phyloP scores from a whole-genome alignment of 2,888 invertebrate species.

The Scrobipalpa costella region DNA sequence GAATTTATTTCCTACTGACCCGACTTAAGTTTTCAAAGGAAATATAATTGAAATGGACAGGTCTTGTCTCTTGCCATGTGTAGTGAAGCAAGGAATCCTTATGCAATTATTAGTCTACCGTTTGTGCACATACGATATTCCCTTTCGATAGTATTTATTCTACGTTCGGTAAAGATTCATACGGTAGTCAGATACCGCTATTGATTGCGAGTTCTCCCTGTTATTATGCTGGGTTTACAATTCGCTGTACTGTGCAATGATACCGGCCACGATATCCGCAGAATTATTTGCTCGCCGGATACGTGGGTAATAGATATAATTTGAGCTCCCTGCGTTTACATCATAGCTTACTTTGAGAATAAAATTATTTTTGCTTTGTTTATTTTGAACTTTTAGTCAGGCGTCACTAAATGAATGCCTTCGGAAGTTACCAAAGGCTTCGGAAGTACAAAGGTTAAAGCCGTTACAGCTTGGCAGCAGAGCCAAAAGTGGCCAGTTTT shows the following conservation, averaged over 20 bases:
- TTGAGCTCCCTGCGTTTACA: not conserved
- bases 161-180: conserved; percentile 33
- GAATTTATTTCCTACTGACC: conserved; percentile 13
- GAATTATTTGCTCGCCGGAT: conserved; percentile 4
- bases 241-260: conserved; percentile 38
- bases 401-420: not conserved
- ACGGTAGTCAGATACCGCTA: conserved; percentile 36
- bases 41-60: conserved; percentile 11
- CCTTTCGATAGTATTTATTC: not conserved
- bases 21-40: conserved; percentile 36
- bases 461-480: not conserved
- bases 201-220: conserved; percentile 38
- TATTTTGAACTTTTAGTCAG: not conserved
- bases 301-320: conserved; percentile 8
- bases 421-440: conserved; percentile 11
- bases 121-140: conserved; percentile 8
- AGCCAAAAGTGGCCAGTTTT: conserved; percentile 19
- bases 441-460: conserved; percentile 14
- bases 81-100: not conserved
- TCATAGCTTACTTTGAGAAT: not conserved
- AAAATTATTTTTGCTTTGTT: not conserved
- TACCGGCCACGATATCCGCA: conserved; percentile 30
- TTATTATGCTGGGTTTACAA: conserved; percentile 36
- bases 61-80: not conserved
- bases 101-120: conserved; percentile 8